Conservation (phyloP, 1,140 invertebrate genomes). For the Acyrthosiphon pisum region DNA sequence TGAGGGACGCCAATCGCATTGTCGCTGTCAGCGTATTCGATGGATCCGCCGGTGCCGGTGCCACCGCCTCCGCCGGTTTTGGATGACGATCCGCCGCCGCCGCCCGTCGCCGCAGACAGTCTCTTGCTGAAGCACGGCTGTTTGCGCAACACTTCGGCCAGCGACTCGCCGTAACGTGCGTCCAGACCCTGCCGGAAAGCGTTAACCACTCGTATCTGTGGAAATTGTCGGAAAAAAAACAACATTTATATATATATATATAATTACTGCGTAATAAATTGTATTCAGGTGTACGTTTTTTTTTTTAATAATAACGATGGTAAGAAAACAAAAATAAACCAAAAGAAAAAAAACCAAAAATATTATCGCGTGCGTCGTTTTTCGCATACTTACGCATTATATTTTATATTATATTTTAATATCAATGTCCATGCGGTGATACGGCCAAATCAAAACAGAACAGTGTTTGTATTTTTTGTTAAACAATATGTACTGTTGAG, state of each 20-base stretch:
- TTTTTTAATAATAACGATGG: not conserved
- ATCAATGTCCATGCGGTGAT: no score
- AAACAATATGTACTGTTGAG: not conserved
- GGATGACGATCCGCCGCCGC: constrained; percentile 9
- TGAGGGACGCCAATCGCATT: constrained; percentile 74
- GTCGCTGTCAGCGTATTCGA: constrained; percentile 89
- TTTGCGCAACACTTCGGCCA: constrained; percentile 89
- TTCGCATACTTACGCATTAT: not conserved
- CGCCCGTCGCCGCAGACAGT: constrained; percentile 79
- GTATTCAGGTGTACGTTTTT: not conserved
- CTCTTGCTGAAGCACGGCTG: constrained; percentile 88
- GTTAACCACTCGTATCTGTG: constrained; percentile 75
- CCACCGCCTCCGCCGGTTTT: not conserved
- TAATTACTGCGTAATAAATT: not conserved
- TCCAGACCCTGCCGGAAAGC: constrained; percentile 89
- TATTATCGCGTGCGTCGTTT: not conserved
- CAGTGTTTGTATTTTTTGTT: not conserved
- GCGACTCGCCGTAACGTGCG: constrained; percentile 89
- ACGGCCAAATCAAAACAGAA: not conserved
- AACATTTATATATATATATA: not conserved
- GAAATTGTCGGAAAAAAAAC: constrained; percentile 25
- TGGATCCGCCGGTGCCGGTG: constrained; percentile 67
- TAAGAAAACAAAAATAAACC: constrained; percentile 24
- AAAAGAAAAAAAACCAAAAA: constrained; percentile 18
- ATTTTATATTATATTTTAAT: not conserved